Percentiles rank a stretch among this genome's conserved stretches.
phyloP scores from a whole-genome alignment of 2,113 vertebrate genomes.

The Psilopsiagon aurifrons region DNA sequence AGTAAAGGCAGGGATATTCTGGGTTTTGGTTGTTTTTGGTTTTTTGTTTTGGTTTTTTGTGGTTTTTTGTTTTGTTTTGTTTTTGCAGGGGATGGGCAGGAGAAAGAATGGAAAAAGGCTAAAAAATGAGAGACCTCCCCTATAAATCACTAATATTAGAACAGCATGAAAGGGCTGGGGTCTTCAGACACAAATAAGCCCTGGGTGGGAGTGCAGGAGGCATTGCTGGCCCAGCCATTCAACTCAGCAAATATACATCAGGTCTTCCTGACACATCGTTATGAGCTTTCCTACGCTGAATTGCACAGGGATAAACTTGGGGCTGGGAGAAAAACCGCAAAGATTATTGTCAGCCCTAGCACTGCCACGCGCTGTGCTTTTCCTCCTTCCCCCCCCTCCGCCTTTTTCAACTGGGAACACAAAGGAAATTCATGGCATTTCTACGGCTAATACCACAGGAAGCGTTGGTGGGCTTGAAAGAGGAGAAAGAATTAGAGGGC shows the following conservation, averaged over 20 bases:
- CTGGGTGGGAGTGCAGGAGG: not conserved
- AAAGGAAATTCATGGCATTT: slow-evolving; percentile 52
- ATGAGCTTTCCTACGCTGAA: slow-evolving; percentile 72
- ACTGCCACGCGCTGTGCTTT: slow-evolving; percentile 3
- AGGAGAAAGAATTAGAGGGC: slow-evolving; percentile 50
- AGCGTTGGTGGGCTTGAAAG: slow-evolving; percentile 54
- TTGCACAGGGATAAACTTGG: slow-evolving; percentile 70
- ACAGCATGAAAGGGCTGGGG: not conserved
- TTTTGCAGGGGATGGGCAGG: no score
- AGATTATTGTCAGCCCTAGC: slow-evolving; percentile 48
- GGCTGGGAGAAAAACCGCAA: slow-evolving; percentile 63
- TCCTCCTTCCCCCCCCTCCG: not conserved
- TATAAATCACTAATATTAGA: slow-evolving; percentile 37
- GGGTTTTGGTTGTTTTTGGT: not conserved
- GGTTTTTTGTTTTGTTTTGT: not conserved
- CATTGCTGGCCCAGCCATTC: not conserved
- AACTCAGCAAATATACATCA: slow-evolving; percentile 56
- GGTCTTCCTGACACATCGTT: slow-evolving; percentile 57
- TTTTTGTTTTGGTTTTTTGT: not conserved
- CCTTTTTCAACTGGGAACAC: slow-evolving; percentile 12
- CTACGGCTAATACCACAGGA: slow-evolving; percentile 18
- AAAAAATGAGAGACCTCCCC: not conserved
- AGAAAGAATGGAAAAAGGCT: not conserved
- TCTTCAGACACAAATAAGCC: not conserved
- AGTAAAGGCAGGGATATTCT: not conserved